phyloP scores from a whole-genome alignment of 2,113 vertebrate genomes.

The Paradoxurus hermaphroditus region DNA sequence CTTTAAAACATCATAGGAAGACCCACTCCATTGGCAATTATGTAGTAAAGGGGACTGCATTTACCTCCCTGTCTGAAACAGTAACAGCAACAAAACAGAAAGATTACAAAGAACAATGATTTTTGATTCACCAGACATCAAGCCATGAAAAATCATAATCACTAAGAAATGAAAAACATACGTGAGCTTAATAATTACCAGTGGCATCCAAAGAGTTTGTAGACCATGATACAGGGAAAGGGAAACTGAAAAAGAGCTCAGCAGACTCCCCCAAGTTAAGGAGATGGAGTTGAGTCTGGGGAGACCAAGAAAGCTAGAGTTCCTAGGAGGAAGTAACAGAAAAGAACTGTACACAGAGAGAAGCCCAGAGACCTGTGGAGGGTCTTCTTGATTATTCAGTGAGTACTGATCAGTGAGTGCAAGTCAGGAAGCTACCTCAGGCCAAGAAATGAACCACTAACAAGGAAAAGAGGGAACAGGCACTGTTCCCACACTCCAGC shows the following conservation, averaged over 20 bases:
- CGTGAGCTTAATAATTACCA: neutral
- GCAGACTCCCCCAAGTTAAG: neutral
- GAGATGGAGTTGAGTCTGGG: neutral
- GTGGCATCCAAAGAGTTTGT: neutral
- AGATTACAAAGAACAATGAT: neutral
- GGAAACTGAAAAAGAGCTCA: no score
- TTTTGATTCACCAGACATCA: neutral
- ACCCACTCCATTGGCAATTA: neutral
- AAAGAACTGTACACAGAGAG: neutral
- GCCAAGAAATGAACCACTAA: neutral
- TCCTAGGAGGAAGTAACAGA: neutral
- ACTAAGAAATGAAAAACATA: neutral
- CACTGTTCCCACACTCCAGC: neutral
- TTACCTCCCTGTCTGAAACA: neutral
- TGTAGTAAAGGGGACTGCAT: neutral
- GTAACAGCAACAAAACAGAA: neutral
- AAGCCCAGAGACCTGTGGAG: neutral
- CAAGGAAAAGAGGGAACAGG: neutral
- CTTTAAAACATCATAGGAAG: neutral
- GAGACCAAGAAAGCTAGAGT: neutral
- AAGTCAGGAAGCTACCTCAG: neutral
- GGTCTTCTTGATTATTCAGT: neutral
- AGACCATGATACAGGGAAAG: neutral
- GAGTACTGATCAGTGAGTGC: neutral
- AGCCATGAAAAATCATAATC: neutral